Conservation (phyloP, 2,797 vertebrate species). For the Avahi laniger region DNA sequence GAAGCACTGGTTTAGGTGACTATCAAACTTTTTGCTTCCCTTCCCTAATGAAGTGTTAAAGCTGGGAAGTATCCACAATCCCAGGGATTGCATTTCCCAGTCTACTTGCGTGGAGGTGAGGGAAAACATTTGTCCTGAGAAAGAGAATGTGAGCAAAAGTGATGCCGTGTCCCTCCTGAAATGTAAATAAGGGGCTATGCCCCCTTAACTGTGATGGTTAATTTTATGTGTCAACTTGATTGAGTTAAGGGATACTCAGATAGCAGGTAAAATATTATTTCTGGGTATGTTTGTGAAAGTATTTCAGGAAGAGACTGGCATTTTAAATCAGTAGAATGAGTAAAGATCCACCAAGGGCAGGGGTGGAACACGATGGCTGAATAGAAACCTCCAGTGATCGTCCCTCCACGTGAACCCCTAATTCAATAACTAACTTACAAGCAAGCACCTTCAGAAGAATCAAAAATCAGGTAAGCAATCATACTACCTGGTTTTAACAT, state of each 20-base stretch:
- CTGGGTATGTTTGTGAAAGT: neutral
- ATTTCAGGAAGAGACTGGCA: neutral
- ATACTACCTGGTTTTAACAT: neutral
- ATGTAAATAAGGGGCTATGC: neutral
- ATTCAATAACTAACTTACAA: neutral
- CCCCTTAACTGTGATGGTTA: neutral
- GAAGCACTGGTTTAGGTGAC: neutral
- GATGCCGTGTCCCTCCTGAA: neutral
- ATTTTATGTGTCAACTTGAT: neutral
- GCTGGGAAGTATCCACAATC: neutral
- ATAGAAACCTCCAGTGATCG: neutral
- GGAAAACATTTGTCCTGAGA: neutral
- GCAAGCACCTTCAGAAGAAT: neutral
- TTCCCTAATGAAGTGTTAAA: neutral
- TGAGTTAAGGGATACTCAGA: neutral
- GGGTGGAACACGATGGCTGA: neutral
- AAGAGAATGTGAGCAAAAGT: neutral
- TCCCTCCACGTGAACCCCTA: neutral
- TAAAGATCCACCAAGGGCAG: neutral
- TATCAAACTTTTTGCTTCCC: neutral
- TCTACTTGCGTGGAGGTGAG: neutral
- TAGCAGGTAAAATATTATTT: neutral
- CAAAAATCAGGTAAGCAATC: neutral
- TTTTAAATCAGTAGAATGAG: neutral
- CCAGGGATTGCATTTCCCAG: neutral